These are phyloP conservation scores for Sphyrna mokarran DNA, from an alignment of 2,113 vertebrate species.

Conservation along the genomic window DNA sequence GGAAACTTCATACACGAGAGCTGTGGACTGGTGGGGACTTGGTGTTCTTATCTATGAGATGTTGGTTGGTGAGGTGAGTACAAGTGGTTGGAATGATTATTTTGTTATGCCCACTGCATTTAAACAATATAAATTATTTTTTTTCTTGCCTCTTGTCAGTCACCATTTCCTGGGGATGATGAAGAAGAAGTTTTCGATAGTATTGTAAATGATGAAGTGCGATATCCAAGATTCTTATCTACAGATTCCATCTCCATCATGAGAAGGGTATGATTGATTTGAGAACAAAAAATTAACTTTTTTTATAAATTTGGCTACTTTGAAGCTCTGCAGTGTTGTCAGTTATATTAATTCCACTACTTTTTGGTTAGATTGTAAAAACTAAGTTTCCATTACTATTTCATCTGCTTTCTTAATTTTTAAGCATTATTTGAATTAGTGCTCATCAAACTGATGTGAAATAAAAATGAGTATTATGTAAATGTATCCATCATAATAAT, in stretches of 20 bases:
- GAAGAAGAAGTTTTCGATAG: conserved; percentile 99
- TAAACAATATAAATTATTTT: background rate
- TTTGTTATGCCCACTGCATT: background rate
- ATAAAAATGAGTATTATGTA: background rate
- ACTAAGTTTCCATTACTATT: background rate
- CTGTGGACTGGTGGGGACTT: conserved; percentile 98
- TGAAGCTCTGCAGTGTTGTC: background rate
- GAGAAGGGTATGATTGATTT: conserved; percentile 71
- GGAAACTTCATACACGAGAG: conserved; percentile 93
- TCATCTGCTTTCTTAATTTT: background rate
- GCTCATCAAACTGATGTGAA: background rate
- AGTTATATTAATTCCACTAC: background rate
- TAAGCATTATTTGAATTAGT: background rate
- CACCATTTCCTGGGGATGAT: conserved; percentile 94
- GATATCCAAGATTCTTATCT: conserved; percentile 91
- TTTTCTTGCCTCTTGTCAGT: conserved; percentile 55
- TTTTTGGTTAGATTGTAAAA: background rate
- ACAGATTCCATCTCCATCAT: conserved; percentile 97
- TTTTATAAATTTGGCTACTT: background rate
- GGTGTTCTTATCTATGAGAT: conserved; percentile 98
- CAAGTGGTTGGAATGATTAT: background rate
- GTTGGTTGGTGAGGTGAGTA: conserved; percentile 92
- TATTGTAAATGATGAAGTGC: conserved; percentile 97
- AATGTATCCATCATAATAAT: background rate
- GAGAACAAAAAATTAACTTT: background rate